Evolutionary conservation across 2,888 invertebrate species (phyloP).

Genomic region (Linnaemya vulpina): DNA sequence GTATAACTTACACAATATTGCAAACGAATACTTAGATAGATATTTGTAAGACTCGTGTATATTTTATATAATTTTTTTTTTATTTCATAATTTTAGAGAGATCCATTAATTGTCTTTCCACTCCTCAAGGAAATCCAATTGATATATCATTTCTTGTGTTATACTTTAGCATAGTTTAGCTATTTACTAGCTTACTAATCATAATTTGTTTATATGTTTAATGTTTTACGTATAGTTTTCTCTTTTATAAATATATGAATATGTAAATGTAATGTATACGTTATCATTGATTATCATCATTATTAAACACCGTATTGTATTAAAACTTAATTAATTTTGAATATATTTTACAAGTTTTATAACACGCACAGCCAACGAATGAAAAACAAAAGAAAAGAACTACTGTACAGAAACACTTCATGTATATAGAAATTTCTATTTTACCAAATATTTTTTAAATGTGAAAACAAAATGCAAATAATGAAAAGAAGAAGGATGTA

Average conservation of each 20-base stretch:
- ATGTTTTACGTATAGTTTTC: conserved; percentile 54
- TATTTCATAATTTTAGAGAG: conserved; percentile 42
- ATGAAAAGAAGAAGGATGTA: conserved; percentile 50
- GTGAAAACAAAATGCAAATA: conserved; percentile 58
- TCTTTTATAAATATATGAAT: not conserved
- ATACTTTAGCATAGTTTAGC: conserved; percentile 67
- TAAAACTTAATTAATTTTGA: conserved; percentile 8
- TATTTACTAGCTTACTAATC: conserved; percentile 59
- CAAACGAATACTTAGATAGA: not conserved
- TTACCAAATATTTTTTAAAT: conserved; percentile 66
- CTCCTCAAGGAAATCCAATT: conserved; percentile 34
- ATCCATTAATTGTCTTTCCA: conserved; percentile 37
- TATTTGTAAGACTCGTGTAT: conserved; percentile 49
- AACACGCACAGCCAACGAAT: conserved; percentile 7
- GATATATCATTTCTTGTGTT: conserved; percentile 35
- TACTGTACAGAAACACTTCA: conserved; percentile 42
- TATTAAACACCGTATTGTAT: conserved; percentile 33
- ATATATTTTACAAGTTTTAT: not conserved
- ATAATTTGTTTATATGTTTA: conserved; percentile 38
- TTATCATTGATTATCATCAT: conserved; percentile 37
- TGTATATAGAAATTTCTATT: conserved; percentile 51
- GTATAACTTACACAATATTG: conserved; percentile 22
- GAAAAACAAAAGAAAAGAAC: not conserved
- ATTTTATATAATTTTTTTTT: conserved; percentile 18
- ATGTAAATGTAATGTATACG: not conserved